Base-by-base conservation (phyloP, 2,797 vertebrate genomes). In the Coendou prehensilis region DNA sequence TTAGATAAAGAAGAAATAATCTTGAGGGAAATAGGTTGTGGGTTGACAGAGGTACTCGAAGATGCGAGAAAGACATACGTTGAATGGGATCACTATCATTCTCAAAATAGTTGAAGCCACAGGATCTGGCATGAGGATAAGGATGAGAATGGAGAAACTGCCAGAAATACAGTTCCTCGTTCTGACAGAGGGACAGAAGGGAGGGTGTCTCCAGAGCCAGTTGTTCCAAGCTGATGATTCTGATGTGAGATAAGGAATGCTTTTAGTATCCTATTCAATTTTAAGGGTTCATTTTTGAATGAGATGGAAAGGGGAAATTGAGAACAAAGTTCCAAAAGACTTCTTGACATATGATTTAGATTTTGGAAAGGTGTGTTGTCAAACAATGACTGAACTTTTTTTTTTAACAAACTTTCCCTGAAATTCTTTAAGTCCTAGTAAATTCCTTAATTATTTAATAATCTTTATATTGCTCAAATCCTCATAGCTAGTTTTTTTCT, bases 1-100 rank as follows among this genome's bases (percentile, higher is more conserved):
- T 89, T 73, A 75, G 97, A 96, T 96, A 96, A 96, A 82, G 85
- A 89, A 92, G 84, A 92, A 97, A 73, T 92, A 33, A 81, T 95
- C 96, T 92, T n/a, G 10, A 63, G 47, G 87, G 56, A 96, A 97
- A 95, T 93, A 87, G 92, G 63, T 26, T 94, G 67, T 75, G 81
- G 73, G 87, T 69, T 95, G 95, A 96, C 47, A 91, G 92, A 84
- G 56, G 63, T 14, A 54, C 76, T 83, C 9, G 76, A 94, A 96
- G 95, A 94, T 78, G 71, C 3, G 50, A 85, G 97, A 93, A 91
- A 96, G 94, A 94, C 41, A 0, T 22, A 9, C 71, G 76, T 63
- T 64, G 69, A 95, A 87, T 87, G 57, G 69, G 61, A 93, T 94
- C 76, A 18, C 81, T 87, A 87, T 97, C 91, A 13, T 54, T 85